Percentiles rank a stretch among this genome's conserved stretches.
phyloP scores from a whole-genome alignment of 2,888 invertebrate species.

The Bruchidius siliquastri region DNA sequence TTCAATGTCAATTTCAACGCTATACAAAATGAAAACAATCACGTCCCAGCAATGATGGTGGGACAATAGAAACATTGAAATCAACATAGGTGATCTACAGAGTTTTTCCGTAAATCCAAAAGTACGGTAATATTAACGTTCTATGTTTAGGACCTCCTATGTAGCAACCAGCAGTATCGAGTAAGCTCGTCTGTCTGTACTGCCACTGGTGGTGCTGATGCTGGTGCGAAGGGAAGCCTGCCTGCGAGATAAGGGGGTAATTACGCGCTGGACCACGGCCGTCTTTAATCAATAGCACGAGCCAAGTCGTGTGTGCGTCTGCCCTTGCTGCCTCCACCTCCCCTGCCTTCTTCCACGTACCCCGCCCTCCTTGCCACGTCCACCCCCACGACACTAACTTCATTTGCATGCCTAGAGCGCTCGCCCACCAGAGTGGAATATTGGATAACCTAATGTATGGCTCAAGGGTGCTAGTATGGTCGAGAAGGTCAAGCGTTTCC shows the following conservation, averaged over 20 bases:
- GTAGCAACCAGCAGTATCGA: too few species aligned
- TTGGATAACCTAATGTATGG: constrained; percentile 45
- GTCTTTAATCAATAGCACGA: constrained; percentile 49
- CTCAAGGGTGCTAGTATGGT: constrained; percentile 18
- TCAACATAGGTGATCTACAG: too few species aligned
- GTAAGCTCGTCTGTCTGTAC: neutral
- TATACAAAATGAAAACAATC: too few species aligned
- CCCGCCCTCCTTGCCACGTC: constrained; percentile 13
- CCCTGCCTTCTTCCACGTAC: constrained; percentile 12
- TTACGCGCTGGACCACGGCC: constrained; percentile 48
- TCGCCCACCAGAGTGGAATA: constrained; percentile 49
- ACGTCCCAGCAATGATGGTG: too few species aligned
- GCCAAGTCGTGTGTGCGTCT: constrained; percentile 38
- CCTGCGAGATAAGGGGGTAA: constrained; percentile 42
- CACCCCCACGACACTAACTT: constrained; percentile 45
- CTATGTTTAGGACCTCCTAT: too few species aligned
- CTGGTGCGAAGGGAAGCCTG: neutral
- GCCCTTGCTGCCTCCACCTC: constrained; percentile 18
- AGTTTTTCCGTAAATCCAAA: too few species aligned
- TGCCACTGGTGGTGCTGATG: neutral
- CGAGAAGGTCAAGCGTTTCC: neutral
- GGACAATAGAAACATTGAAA: too few species aligned
- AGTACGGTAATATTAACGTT: too few species aligned
- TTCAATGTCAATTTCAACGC: too few species aligned
- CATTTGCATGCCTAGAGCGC: constrained; percentile 50